These are phyloP conservation scores for Thelaira solivaga DNA, from an alignment of 2,888 invertebrate species.

Conservation along the genomic window DNA sequence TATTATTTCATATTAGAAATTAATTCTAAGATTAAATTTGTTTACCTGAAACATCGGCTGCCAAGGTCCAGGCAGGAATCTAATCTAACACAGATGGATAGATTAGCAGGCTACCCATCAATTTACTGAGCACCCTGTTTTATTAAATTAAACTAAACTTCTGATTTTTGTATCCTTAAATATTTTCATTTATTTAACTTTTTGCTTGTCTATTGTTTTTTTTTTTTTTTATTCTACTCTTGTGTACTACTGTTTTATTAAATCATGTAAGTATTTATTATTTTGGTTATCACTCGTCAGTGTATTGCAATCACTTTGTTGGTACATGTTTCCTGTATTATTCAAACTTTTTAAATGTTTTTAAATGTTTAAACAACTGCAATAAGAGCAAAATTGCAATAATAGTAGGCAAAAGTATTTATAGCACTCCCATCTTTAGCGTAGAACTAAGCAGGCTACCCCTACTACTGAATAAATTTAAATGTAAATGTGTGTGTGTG, in stretches of 20 bases:
- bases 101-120: too few species aligned
- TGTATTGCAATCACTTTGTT: constrained; percentile 19
- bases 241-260: neutral
- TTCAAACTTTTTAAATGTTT: constrained; percentile 40
- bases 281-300: constrained; percentile 24
- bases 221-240: neutral
- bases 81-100: too few species aligned
- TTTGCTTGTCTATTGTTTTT: neutral
- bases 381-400: neutral
- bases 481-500: too few species aligned
- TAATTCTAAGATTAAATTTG: too few species aligned
- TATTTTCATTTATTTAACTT: neutral
- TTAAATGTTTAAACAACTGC: neutral
- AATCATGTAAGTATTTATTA: constrained; percentile 15
- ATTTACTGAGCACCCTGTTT: neutral
- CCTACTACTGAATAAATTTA: neutral
- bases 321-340: constrained; percentile 27
- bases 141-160: neutral
- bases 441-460: neutral
- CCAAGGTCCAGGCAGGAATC: too few species aligned
- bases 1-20: too few species aligned
- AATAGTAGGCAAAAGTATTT: neutral
- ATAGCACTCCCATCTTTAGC: neutral
- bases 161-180: neutral
- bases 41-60: too few species aligned